Evolutionary conservation across 2,888 invertebrate genomes (phyloP).

Genomic region (Cremastobaeus sp.): DNA sequence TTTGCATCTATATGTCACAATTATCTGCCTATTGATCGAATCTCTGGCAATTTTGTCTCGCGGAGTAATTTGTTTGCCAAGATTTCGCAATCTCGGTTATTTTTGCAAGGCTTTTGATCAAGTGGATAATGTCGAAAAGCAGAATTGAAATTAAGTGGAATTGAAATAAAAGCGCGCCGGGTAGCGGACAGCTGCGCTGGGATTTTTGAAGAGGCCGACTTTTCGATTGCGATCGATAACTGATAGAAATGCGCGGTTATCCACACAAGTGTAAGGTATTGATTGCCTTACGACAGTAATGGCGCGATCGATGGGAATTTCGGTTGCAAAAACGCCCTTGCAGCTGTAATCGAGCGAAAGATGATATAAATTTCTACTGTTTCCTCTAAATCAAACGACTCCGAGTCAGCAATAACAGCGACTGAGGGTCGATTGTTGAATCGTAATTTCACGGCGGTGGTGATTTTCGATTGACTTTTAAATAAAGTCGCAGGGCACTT

Average conservation of each 20-base stretch:
- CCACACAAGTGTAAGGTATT: conserved; percentile 1
- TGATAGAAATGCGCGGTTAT: no score
- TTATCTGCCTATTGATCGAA: conserved; percentile 39
- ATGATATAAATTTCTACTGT: conserved; percentile 40
- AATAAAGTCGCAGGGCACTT: conserved; percentile 54
- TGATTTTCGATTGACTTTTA: conserved; percentile 64
- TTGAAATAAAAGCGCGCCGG: not conserved
- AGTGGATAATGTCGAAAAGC: not conserved
- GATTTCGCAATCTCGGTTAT: not conserved
- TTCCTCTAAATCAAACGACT: conserved; percentile 51
- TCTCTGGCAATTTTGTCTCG: conserved; percentile 16
- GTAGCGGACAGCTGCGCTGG: no score
- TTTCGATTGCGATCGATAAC: no score
- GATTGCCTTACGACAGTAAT: conserved; percentile 9
- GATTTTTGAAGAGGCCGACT: no score
- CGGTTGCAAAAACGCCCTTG: not conserved
- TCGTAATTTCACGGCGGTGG: conserved; percentile 57
- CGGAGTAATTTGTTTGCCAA: conserved; percentile 19
- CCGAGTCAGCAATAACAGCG: conserved; percentile 35
- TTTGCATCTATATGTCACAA: conserved; percentile 50
- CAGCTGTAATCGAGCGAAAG: conserved; percentile 8
- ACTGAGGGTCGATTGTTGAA: conserved; percentile 31
- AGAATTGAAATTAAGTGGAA: not conserved
- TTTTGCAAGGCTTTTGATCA: not conserved
- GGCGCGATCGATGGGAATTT: conserved; percentile 12